Evolutionary conservation across 1,140 invertebrate species (phyloP).

Genomic region (Eufriesea mexicana): DNA sequence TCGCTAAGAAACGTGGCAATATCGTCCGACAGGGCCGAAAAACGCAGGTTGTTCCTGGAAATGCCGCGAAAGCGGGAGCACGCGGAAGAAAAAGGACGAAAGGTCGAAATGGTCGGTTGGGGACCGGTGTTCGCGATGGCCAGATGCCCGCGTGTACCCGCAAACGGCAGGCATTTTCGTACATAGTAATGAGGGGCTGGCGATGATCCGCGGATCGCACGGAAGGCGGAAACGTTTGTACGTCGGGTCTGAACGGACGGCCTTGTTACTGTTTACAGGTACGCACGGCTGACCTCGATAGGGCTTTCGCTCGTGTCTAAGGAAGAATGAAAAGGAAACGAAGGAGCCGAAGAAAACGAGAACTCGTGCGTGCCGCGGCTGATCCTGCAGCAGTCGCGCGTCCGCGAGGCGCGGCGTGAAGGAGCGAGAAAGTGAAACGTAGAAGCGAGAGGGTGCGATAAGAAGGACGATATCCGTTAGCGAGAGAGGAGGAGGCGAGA

Average conservation of each 20-base stretch:
- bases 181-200: neutral
- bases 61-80: no score
- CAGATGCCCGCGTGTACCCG: no score
- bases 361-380: slow-evolving; percentile 15
- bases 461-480: no score
- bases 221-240: neutral
- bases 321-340: slow-evolving; percentile 55
- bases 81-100: no score
- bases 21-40: no score
- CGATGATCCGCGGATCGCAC: neutral
- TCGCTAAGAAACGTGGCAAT: no score
- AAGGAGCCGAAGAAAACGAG: slow-evolving; percentile 44
- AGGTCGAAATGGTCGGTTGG: no score
- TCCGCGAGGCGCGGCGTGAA: slow-evolving; percentile 22
- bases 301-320: slow-evolving; percentile 29
- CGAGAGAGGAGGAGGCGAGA: neutral
- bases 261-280: slow-evolving; percentile 52
- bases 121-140: no score
- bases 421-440: neutral
- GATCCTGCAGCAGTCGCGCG: neutral
- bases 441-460: no score
- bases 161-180: no score
- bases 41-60: no score
- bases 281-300: slow-evolving; percentile 31
- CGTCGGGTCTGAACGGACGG: neutral